Evolutionary conservation across 1,140 invertebrate genomes (phyloP), one percentile per base, ranked within the genome.

Genomic region (Cephus cinctus): DNA sequence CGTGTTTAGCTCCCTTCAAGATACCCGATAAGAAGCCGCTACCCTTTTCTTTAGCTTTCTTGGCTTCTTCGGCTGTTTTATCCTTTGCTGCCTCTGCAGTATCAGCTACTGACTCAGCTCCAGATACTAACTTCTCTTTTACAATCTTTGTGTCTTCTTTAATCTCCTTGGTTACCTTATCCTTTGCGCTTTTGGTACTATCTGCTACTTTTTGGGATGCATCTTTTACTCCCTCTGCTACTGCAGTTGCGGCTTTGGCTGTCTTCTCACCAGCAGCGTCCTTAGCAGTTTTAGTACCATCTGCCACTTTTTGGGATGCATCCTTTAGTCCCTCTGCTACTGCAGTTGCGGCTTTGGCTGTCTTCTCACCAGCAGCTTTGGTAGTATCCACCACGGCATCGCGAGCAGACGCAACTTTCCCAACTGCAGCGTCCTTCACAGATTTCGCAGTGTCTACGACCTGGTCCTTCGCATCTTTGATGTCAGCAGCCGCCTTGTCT

Each of bases 11-110:
- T 18, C 39, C 39, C 22, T 41, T 15, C n/a, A 41, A 41, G 18
- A 41, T 41, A 19, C 39, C 39, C 12, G 39, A 41, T 12, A 41
- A 15, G 21, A 41, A 41, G 18, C 39, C 39, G 6, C 39, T 20
- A 21, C 15, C 14, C 18, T 41, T 41, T 41, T 41, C 39, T 20
- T 27, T 41, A 8, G 39, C 39, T 19, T 34, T 53, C 52, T 16
- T 49, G 48, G 1, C 59, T 48, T 60, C 62, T 16, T 62, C 60
- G 16, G 50, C 43, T 11, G 59, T 60, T 27, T 67, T 57, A 14
- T 58, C 47, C 34, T 21, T 41, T 5, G 18, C 20, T 22, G 20
- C 47, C 15, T 32, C 47, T 18, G 35, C 20, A 21, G 22, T 15
- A 12, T 18, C 18, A 4, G 30, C 15, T 32, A 46, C 43, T 25